Evolutionary conservation across 2,888 invertebrate species (phyloP), one percentile per base, ranked within the genome.

Genomic region (Pocota personata): DNA sequence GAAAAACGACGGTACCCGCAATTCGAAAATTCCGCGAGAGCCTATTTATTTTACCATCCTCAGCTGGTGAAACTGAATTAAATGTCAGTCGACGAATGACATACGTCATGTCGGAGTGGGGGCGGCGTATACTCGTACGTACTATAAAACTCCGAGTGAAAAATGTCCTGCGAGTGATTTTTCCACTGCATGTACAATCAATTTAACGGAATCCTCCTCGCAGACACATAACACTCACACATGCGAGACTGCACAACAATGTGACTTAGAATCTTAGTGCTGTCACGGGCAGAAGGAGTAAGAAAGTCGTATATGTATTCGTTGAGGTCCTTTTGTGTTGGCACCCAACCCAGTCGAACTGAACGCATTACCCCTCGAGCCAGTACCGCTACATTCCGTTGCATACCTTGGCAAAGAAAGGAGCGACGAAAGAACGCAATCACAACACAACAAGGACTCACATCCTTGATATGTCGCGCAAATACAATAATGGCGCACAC

Each of bases 401-500:
- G 75, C 75, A 80, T 76, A 73, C 43, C 80, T 58, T 62, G 57
- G 32, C 32, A 46, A 60, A 19, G 50, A 50, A 66, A 37, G 19
- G 35, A 46, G 50, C 62, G 52, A 73, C 35, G 80, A 76, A 72
- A 71, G 76, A 76, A 82, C 82, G 86, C 86, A 86, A 86, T 82
- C 86, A 86, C 86, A 75, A 64, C 76, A 86, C 76, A 86, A 86
- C 82, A 80, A 86, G 82, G 76, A 80, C 80, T 82, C 86, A 77
- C 76, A 82, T 86, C 76, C 76, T 82, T 86, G 82, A 86, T 82
- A 77, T 82, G 86, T 86, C 86, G 86, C 86, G 77, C 82, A 86
- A 82, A 86, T 77, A 86, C 86, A 86, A 86, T 86, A 86, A 86
- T 86, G 82, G 76, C 82, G 82, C 82, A 86, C 82, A 86, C 80